These are phyloP conservation scores for Sinohyriopsis cumingii DNA, from an alignment of 2,888 invertebrate species.

Conservation along the genomic window DNA sequence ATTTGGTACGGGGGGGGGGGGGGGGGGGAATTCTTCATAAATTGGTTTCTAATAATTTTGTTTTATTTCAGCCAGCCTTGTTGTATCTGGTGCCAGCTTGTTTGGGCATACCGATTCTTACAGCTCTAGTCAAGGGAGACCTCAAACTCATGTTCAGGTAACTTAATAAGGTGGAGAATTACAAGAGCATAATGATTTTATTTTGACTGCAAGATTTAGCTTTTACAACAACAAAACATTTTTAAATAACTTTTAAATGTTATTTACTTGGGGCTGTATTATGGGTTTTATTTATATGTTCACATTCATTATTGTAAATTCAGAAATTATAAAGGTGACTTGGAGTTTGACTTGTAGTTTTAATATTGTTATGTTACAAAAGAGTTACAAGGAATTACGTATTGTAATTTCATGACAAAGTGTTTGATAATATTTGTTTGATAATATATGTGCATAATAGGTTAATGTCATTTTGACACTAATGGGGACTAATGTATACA, in stretches of 20 bases:
- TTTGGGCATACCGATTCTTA: conserved; percentile 88
- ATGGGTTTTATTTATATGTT: no score
- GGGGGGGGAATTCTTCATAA: no score
- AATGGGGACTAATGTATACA: no score
- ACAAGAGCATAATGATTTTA: neutral
- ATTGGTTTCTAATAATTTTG: no score
- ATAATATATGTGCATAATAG: no score
- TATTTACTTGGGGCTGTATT: no score
- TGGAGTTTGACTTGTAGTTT: no score
- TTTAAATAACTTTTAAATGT: neutral
- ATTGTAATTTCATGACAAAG: neutral
- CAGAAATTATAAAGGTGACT: no score
- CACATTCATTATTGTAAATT: no score
- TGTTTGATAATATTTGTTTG: neutral
- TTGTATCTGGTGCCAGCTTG: conserved; percentile 98
- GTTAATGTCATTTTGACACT: no score
- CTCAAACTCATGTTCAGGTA: conserved; percentile 90
- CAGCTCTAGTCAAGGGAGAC: conserved; percentile 93
- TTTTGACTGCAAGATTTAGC: neutral
- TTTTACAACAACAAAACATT: neutral
- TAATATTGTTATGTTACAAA: neutral
- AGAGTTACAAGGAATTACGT: neutral
- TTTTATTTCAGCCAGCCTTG: conserved; percentile 87
- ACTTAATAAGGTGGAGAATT: conserved; percentile 67
- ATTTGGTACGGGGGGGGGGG: no score